Base-by-base conservation (phyloP, 2,797 vertebrate species). In the Ptychobarbus kaznakovi region DNA sequence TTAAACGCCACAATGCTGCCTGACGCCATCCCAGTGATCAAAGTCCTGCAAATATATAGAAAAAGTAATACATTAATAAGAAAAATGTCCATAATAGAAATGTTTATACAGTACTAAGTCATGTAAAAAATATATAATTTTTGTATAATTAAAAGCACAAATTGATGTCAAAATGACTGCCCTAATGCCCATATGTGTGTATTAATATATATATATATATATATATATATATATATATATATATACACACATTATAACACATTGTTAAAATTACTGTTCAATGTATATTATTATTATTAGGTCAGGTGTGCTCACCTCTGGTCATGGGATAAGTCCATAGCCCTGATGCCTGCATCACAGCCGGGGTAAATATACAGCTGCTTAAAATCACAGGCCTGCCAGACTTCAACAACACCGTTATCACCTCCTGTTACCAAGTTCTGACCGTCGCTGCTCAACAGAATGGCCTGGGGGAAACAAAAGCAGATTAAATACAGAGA, bases 311-410 rank as follows among this genome's bases (percentile, higher is more conserved):
- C 90, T 95, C 88, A 99, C 98, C 98, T 98, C 97, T 99, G 98
- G 95, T 99, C 98, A 82, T 99, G 98, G 88, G 98, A 99, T 76
- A 99, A 93, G 94, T 99, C 98, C 98, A 99, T 99, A 74, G 98
- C 98, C 78, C 98, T 96, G 91, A 99, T 99, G 90, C 98, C 98
- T 69, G 98, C 98, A 87, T 99, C 98, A 90, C 98, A 99, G 87
- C 98, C 98, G 0, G 98, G 98, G 92, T 99, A 99, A 93, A 99
- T 99, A 93, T 99, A 99, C 87, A 99, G 97, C 94, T 99, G 98
- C 91, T 99, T 99, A 93, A 99, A 99, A 95, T 99, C 98, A 83
- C 98, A 99, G 74, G 98, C 98, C 91, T 99, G 98, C 98, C 98
- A 99, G 87, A 99, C 98, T 93, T 99, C 98, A 85, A 99, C 98